Percentiles rank a stretch among this genome's conserved stretches.
These are phyloP conservation scores for Anodontia alba DNA, from an alignment of 2,888 invertebrate species.

Conservation along the genomic window DNA sequence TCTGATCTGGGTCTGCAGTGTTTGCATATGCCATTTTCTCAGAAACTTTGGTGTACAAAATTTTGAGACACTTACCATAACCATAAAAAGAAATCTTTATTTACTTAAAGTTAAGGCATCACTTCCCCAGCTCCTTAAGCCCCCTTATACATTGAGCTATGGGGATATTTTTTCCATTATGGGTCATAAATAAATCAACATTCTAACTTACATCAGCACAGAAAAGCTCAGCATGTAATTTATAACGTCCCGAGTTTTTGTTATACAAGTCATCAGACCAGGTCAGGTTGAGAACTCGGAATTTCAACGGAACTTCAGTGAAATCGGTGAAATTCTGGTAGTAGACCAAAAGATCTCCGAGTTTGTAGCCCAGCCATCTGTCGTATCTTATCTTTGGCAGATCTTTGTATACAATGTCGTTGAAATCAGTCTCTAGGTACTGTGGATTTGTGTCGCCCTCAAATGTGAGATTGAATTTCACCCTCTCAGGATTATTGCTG, in stretches of 20 bases:
- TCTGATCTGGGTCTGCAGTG: too few relatives aligned
- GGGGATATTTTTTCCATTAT: too few relatives aligned
- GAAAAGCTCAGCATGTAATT: slow-evolving; percentile 65
- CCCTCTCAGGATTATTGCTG: slow-evolving; percentile 67
- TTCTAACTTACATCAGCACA: slow-evolving; percentile 68
- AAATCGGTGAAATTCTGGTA: slow-evolving; percentile 66
- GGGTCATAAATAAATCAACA: too few relatives aligned
- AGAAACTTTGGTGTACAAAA: too few relatives aligned
- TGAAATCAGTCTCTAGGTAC: slow-evolving; percentile 45
- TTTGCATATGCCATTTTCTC: too few relatives aligned
- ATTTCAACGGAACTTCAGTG: slow-evolving; percentile 68
- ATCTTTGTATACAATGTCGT: slow-evolving; percentile 59
- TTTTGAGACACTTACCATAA: too few relatives aligned
- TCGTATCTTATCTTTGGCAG: slow-evolving; percentile 61
- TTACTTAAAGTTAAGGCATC: too few relatives aligned
- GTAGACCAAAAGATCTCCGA: slow-evolving; percentile 64
- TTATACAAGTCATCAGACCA: slow-evolving; percentile 58
- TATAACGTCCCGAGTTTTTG: slow-evolving; percentile 59
- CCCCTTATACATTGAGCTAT: too few relatives aligned
- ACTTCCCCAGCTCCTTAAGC: too few relatives aligned
- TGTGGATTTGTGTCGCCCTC: slow-evolving; percentile 64
- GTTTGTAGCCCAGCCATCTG: slow-evolving; percentile 66
- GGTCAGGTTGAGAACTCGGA: slow-evolving; percentile 69
- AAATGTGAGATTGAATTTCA: slow-evolving; percentile 70
- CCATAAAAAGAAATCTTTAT: too few relatives aligned